These are phyloP conservation scores for Nixonia krombeini DNA, from an alignment of 1,140 invertebrate genomes.

Conservation along the genomic window DNA sequence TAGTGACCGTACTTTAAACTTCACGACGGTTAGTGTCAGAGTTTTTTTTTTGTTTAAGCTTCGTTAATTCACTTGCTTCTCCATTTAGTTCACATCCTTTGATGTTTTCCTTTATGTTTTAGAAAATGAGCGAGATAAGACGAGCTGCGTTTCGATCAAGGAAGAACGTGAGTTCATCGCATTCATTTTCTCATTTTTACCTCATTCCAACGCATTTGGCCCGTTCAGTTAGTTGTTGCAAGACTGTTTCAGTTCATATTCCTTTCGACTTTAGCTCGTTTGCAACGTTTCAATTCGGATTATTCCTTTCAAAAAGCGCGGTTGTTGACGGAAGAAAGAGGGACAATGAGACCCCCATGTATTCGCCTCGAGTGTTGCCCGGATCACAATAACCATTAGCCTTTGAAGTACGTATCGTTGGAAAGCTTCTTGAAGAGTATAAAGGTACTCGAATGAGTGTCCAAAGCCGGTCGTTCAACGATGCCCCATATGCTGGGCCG, in stretches of 20 bases:
- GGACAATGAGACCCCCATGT: constrained; percentile 44
- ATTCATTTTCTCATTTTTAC: constrained; percentile 41
- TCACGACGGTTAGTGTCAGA: too few relatives aligned
- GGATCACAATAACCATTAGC: constrained; percentile 36
- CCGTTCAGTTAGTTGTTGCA: too few relatives aligned
- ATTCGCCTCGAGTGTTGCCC: constrained; percentile 12
- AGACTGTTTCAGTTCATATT: too few relatives aligned
- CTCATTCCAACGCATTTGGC: too few relatives aligned
- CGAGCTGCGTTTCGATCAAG: constrained; percentile 56
- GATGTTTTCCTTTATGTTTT: constrained; percentile 59
- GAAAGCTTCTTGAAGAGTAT: constrained; percentile 41
- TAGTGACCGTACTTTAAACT: constrained; percentile 26
- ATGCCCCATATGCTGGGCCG: constrained; percentile 56
- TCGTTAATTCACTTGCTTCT: constrained; percentile 20
- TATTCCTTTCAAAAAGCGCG: too few relatives aligned
- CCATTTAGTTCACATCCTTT: constrained; percentile 44
- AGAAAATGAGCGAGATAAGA: constrained; percentile 56
- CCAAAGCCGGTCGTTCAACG: constrained; percentile 41
- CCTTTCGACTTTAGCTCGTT: too few relatives aligned
- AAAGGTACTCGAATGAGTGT: constrained; percentile 35
- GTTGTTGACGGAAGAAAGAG: too few relatives aligned
- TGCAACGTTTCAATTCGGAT: too few relatives aligned
- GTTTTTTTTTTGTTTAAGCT: too few relatives aligned
- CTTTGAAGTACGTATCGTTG: constrained; percentile 54
- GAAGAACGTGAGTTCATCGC: constrained; percentile 60